Conservation (phyloP, 2,888 invertebrate genomes). For the Phasia obesa region DNA sequence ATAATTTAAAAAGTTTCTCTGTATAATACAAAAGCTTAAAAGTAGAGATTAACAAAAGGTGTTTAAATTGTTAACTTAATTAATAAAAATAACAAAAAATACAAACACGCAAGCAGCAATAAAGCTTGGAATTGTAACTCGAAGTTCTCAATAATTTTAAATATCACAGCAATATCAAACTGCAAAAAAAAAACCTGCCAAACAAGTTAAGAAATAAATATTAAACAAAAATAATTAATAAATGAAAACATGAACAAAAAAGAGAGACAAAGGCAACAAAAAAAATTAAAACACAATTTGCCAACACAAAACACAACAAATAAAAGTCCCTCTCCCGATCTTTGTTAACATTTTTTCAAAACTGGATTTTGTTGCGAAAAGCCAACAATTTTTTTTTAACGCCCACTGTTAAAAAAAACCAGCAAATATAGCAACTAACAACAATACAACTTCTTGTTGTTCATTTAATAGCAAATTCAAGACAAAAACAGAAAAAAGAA, state of each 20-base stretch:
- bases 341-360: conserved; percentile 20
- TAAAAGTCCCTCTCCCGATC: too few relatives aligned
- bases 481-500: conserved; percentile 33
- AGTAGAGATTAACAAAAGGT: conserved; percentile 40
- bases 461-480: conserved; percentile 36
- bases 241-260: conserved; percentile 68
- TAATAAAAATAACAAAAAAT: too few relatives aligned
- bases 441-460: conserved; percentile 39
- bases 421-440: conserved; percentile 23
- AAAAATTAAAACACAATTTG: conserved; percentile 59
- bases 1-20: conserved; percentile 8
- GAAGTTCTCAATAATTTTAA: conserved; percentile 47
- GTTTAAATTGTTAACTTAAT: conserved; percentile 37
- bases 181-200: conserved; percentile 76
- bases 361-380: conserved; percentile 47
- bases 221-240: conserved; percentile 64
- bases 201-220: conserved; percentile 74
- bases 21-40: conserved; percentile 49
- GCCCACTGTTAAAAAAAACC: conserved; percentile 58
- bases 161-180: conserved; percentile 12
- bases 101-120: conserved; percentile 43
- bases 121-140: conserved; percentile 60
- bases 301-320: conserved; percentile 33
- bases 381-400: conserved; percentile 35
- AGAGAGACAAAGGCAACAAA: conserved; percentile 54